These are phyloP conservation scores for Gymnoscopelus braueri DNA, from an alignment of 2,797 vertebrate species.

Conservation along the genomic window DNA sequence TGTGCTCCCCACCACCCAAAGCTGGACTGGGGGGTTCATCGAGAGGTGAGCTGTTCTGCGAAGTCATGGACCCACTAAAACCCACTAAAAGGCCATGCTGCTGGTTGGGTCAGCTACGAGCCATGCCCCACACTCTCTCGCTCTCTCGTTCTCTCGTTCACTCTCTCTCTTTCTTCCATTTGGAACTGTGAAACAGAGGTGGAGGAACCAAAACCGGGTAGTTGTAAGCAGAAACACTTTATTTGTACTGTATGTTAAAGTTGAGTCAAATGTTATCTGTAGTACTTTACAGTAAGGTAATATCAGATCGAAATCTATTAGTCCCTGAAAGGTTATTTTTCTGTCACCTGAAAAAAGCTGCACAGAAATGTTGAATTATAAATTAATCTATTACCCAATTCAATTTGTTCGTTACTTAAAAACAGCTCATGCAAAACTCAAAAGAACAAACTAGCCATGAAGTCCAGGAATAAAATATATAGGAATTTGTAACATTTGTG, in stretches of 20 bases:
- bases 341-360: too few species aligned
- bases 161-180: too few species aligned
- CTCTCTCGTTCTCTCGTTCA: too few species aligned
- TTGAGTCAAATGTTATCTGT: not conserved
- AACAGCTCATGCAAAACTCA: not conserved
- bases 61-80: slow-evolving; percentile 57
- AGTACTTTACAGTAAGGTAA: not conserved
- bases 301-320: too few species aligned
- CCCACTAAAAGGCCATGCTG: slow-evolving; percentile 28
- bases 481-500: too few species aligned
- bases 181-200: not conserved
- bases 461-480: too few species aligned
- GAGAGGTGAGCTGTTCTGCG: slow-evolving; percentile 76
- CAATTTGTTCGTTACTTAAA: too few species aligned
- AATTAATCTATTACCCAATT: too few species aligned
- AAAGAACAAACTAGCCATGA: not conserved
- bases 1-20: slow-evolving; percentile 50
- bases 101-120: too few species aligned
- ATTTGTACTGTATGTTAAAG: not conserved
- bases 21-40: slow-evolving; percentile 73
- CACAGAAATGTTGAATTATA: too few species aligned
- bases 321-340: too few species aligned
- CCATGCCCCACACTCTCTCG: too few species aligned
- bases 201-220: not conserved
- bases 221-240: not conserved